Evolutionary conservation across 2,113 vertebrate genomes (phyloP).

Genomic region (Eclectus roratus): DNA sequence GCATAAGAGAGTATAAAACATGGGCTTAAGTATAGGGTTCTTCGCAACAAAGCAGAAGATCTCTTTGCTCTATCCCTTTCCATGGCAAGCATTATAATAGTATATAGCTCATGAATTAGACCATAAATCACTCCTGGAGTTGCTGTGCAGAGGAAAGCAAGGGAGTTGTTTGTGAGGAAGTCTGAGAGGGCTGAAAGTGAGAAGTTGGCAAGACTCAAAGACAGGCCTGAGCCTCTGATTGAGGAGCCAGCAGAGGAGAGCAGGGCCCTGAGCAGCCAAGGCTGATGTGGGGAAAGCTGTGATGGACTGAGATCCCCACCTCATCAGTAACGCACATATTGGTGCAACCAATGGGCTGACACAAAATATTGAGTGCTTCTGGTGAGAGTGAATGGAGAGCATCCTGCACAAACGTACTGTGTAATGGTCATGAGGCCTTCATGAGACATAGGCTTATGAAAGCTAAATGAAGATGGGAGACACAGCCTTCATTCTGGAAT

Average conservation of each 20-base stretch:
- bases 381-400: neutral
- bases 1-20: neutral
- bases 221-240: neutral
- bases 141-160: neutral
- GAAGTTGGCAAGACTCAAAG: neutral
- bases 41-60: neutral
- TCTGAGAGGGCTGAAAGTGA: neutral
- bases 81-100: fast-evolving
- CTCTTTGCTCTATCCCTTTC: neutral
- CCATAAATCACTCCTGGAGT: neutral
- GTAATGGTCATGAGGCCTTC: neutral
- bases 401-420: neutral
- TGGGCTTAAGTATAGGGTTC: neutral
- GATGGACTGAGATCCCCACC: neutral
- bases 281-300: fast-evolving
- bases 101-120: neutral
- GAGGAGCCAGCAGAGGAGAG: neutral
- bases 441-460: neutral
- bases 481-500: neutral
- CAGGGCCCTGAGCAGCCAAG: fast-evolving
- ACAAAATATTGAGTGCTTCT: neutral
- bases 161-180: neutral
- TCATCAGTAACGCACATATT: fast-evolving
- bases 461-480: neutral
- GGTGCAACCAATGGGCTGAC: fast-evolving